These are phyloP conservation scores for Dryomyza anilis DNA, from an alignment of 2,888 invertebrate genomes.

Conservation along the genomic window DNA sequence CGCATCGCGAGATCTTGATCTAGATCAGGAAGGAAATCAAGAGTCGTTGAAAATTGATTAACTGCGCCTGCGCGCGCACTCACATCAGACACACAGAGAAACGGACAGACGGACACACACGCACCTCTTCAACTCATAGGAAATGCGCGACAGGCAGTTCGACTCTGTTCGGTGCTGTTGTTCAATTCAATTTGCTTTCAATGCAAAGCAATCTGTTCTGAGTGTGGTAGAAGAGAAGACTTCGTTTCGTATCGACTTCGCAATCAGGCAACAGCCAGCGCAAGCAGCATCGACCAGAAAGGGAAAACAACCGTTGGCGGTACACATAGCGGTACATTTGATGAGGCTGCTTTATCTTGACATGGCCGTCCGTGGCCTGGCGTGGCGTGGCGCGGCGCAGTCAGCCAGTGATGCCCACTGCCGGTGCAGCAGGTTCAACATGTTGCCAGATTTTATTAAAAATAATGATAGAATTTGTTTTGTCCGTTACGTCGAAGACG, in stretches of 20 bases:
- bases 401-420: too few relatives aligned
- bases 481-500: too few relatives aligned
- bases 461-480: too few relatives aligned
- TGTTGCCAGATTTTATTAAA: background rate
- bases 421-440: background rate
- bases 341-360: too few relatives aligned
- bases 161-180: too few relatives aligned
- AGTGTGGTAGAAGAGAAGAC: too few relatives aligned
- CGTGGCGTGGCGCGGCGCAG: too few relatives aligned
- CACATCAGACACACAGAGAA: constrained; percentile 10
- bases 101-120: constrained; percentile 1
- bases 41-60: constrained; percentile 60
- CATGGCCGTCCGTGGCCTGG: background rate
- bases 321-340: constrained; percentile 40
- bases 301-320: constrained; percentile 57
- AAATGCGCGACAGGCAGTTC: too few relatives aligned
- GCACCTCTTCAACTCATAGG: background rate
- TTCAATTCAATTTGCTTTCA: too few relatives aligned
- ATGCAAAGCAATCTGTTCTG: too few relatives aligned
- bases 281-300: constrained; percentile 46
- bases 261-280: too few relatives aligned
- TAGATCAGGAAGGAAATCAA: constrained; percentile 60
- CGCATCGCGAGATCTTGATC: constrained; percentile 46
- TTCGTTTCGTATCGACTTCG: too few relatives aligned
- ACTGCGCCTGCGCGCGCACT: constrained; percentile 42